Percentiles rank a stretch among this genome's conserved stretches.
These are phyloP conservation scores for Helicoverpa zea DNA, from an alignment of 1,140 invertebrate species.

Conservation along the genomic window DNA sequence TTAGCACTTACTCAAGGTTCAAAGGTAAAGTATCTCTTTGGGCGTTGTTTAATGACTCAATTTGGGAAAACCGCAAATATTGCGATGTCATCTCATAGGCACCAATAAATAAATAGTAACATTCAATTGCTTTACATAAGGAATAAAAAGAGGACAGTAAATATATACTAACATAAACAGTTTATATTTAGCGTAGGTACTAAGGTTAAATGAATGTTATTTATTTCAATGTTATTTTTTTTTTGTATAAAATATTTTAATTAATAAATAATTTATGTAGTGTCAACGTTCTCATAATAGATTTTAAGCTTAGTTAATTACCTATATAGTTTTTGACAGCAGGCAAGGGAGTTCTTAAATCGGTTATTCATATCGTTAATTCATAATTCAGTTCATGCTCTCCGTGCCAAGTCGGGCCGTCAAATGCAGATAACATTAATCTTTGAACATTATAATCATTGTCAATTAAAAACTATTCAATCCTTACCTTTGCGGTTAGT, in stretches of 20 bases:
- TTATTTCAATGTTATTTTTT: too few relatives aligned
- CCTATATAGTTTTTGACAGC: neutral
- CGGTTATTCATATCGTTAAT: too few relatives aligned
- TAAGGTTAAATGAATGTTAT: too few relatives aligned
- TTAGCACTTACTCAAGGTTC: neutral
- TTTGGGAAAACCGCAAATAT: constrained; percentile 17
- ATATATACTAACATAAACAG: too few relatives aligned
- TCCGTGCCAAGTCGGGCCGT: neutral
- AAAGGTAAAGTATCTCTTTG: neutral
- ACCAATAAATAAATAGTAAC: neutral
- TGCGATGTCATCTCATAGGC: neutral
- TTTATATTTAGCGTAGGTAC: too few relatives aligned
- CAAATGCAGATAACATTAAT: neutral
- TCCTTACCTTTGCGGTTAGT: neutral
- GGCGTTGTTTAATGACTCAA: neutral
- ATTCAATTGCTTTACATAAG: neutral
- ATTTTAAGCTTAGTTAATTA: too few relatives aligned
- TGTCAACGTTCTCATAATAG: too few relatives aligned
- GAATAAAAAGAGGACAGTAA: too few relatives aligned
- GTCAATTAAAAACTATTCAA: constrained; percentile 24
- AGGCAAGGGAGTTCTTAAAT: neutral
- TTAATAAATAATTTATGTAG: too few relatives aligned
- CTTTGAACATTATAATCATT: neutral
- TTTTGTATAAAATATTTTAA: too few relatives aligned
- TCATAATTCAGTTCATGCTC: too few relatives aligned